Evolutionary conservation across 2,888 invertebrate species (phyloP).

Genomic region (Meiosimyza platycephala): DNA sequence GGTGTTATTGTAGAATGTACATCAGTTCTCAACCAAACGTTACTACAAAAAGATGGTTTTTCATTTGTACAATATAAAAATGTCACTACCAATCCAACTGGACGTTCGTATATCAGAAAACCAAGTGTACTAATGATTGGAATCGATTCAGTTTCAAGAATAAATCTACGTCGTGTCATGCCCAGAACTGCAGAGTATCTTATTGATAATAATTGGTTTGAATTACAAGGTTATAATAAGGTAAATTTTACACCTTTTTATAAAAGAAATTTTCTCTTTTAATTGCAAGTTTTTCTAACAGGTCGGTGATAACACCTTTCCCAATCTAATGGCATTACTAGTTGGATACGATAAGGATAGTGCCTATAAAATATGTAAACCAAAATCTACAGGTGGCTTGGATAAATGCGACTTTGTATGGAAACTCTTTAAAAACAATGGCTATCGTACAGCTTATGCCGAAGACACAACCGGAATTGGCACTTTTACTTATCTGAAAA

Average conservation of each 20-base stretch:
- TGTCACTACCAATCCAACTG: slow-evolving; percentile 46
- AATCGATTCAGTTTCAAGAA: slow-evolving; percentile 84
- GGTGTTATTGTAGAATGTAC: slow-evolving; percentile 56
- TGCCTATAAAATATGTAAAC: slow-evolving; percentile 68
- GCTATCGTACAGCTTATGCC: slow-evolving; percentile 82
- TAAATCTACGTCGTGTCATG: slow-evolving; percentile 81
- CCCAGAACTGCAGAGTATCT: slow-evolving; percentile 76
- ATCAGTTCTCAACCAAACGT: slow-evolving; percentile 57
- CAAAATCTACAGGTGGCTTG: slow-evolving; percentile 69
- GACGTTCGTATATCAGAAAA: slow-evolving; percentile 22
- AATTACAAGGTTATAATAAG: slow-evolving; percentile 79
- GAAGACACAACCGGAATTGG: slow-evolving; percentile 79
- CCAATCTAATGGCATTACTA: slow-evolving; percentile 86
- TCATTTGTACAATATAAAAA: slow-evolving; percentile 69
- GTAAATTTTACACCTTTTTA: slow-evolving; percentile 53
- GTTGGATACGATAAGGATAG: slow-evolving; percentile 73
- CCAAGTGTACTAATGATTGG: slow-evolving; percentile 82
- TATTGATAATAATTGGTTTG: slow-evolving; percentile 74
- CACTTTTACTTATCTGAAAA: slow-evolving; percentile 75
- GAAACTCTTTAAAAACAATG: slow-evolving; percentile 76
- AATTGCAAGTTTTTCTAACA: slow-evolving; percentile 55
- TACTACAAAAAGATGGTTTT: slow-evolving; percentile 67
- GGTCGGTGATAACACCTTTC: slow-evolving; percentile 89
- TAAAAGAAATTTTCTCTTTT: no score
- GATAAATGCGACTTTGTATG: slow-evolving; percentile 82